These are phyloP conservation scores for Phyto melanocephala DNA, from an alignment of 2,888 invertebrate species.

Conservation along the genomic window DNA sequence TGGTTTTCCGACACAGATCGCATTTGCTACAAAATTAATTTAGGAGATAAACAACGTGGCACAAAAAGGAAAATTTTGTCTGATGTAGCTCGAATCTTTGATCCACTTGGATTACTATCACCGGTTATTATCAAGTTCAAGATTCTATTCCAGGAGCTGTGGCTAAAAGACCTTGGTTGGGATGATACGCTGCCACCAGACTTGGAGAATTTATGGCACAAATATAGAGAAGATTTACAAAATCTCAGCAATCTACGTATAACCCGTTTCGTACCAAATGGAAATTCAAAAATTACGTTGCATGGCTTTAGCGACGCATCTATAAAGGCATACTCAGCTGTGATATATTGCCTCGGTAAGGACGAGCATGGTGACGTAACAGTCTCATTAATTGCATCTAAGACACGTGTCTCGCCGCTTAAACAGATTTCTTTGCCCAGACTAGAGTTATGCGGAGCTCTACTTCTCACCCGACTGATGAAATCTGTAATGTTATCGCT, in stretches of 20 bases:
- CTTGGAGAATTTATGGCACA: not conserved
- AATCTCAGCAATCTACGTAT: not conserved
- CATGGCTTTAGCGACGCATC: conserved; percentile 47
- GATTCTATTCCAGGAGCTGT: conserved; percentile 57
- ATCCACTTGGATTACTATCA: conserved; percentile 52
- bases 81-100: conserved; percentile 54
- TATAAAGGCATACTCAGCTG: conserved; percentile 27
- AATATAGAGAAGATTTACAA: conserved; percentile 2
- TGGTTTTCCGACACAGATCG: too few species aligned
- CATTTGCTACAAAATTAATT: conserved; percentile 28
- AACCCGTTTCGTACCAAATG: not conserved
- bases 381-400: not conserved
- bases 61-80: conserved; percentile 50
- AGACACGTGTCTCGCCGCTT: too few species aligned
- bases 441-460: too few species aligned
- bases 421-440: too few species aligned
- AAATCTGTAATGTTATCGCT: not conserved
- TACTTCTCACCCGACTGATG: not conserved
- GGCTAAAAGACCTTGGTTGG: conserved; percentile 51
- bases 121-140: conserved; percentile 56
- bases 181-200: conserved; percentile 52
- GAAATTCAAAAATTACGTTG: not conserved
- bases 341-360: not conserved
- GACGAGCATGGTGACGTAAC: not conserved
- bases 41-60: not conserved